Evolutionary conservation across 2,888 invertebrate genomes (phyloP).

Genomic region (Eupithecia abbreviata): DNA sequence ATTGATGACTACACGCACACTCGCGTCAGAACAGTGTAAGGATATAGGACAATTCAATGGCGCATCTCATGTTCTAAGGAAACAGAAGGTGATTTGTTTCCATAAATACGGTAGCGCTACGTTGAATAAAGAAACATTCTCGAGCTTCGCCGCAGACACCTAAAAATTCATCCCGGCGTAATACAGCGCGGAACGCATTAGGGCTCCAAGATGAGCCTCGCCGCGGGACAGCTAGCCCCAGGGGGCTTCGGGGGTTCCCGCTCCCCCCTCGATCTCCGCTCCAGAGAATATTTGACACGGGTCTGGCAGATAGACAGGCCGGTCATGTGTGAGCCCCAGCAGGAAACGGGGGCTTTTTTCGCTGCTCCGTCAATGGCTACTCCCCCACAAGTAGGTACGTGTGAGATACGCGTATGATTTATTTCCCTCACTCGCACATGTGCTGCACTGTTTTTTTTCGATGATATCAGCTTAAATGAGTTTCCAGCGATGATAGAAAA

Average conservation of each 20-base stretch:
- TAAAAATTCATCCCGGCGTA: conserved; percentile 79
- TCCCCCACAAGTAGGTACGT: conserved; percentile 64
- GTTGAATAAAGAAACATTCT: conserved; percentile 33
- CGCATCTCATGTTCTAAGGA: conserved; percentile 11
- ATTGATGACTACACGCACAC: conserved; percentile 20
- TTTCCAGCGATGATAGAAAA: conserved; percentile 58
- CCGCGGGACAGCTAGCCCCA: conserved; percentile 82
- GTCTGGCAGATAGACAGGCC: conserved; percentile 84
- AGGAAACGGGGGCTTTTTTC: conserved; percentile 82
- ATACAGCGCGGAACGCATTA: conserved; percentile 79
- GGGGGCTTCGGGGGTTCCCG: conserved; percentile 69
- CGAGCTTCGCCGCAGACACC: conserved; percentile 52
- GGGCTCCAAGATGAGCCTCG: conserved; percentile 82
- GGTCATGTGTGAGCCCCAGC: conserved; percentile 84
- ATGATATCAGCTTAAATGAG: conserved; percentile 64
- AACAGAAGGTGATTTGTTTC: conserved; percentile 27
- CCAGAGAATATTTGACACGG: conserved; percentile 84
- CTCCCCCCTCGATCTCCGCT: conserved; percentile 80
- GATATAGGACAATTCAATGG: conserved; percentile 12
- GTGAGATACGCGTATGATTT: conserved; percentile 80
- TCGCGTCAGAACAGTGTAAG: conserved; percentile 14
- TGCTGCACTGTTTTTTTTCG: conserved; percentile 72
- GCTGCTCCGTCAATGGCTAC: conserved; percentile 77
- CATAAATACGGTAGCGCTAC: conserved; percentile 37
- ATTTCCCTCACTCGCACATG: conserved; percentile 77